These are phyloP conservation scores for Romanogobio albipinnatus DNA, from an alignment of 2,113 vertebrate species.

Conservation along the genomic window DNA sequence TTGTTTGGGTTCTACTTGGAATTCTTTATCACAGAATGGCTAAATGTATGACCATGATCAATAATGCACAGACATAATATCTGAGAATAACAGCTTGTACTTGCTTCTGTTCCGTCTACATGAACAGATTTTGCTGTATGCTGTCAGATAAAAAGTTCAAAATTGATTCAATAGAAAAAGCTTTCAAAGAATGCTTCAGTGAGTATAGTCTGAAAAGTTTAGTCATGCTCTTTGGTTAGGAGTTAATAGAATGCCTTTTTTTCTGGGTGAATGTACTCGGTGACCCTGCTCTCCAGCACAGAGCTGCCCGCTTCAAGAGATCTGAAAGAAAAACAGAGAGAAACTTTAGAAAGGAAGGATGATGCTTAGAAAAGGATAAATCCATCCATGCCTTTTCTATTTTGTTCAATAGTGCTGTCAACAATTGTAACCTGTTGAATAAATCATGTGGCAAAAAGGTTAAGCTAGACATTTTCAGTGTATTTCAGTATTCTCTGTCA, in stretches of 20 bases:
- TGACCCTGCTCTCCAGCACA: conserved; percentile 5
- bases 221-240: conserved; percentile 14
- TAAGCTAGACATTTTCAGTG: neutral
- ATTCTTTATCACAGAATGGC: neutral
- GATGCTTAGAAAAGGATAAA: neutral
- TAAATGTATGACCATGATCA: conserved; percentile 1
- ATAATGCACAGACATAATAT: conserved; percentile 17
- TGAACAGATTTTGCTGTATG: conserved; percentile 5
- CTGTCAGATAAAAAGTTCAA: conserved; percentile 29
- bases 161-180: conserved; percentile 20
- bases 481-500: neutral
- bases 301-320: conserved; percentile 6
- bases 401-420: neutral
- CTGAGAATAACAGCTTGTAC: neutral
- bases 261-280: conserved; percentile 1
- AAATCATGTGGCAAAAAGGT: neutral
- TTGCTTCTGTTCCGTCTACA: conserved; percentile 24
- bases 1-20: conserved; percentile 3
- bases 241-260: conserved; percentile 33
- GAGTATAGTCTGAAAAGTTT: conserved; percentile 33
- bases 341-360: neutral
- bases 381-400: neutral
- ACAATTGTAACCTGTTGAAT: neutral
- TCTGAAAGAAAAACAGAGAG: neutral
- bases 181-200: conserved; percentile 17